Evolutionary conservation across 2,113 vertebrate genomes (phyloP), one percentile per base, ranked within the genome.

Genomic region (Phyllostomus discolor): DNA sequence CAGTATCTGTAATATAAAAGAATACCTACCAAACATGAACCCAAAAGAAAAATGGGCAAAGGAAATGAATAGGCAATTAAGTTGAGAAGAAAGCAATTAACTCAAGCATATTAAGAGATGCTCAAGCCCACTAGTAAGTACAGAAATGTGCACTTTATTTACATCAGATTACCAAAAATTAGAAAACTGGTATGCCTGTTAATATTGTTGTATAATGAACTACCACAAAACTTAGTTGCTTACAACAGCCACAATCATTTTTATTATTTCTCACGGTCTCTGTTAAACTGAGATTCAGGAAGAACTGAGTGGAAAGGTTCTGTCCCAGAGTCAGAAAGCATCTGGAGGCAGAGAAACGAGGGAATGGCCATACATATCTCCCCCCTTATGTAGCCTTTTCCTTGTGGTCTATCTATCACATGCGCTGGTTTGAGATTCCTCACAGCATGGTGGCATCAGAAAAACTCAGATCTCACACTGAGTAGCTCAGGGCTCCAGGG

Each of bases 41-140:
- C 4, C 10, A 41, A 12, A 41, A 75, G 67, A 81, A 93, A 90
- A 89, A n/a, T 67, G 11, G 62, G 35, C 9, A 82, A 73, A 72
- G 35, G 26, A 90, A 95, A 78, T 84, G 43, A 95, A 85, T 19
- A 94, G n/a, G 33, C 22, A 91, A 90, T 76, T 92, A 87, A 86
- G 19, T 94, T 35, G 84, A 82, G 24, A 94, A 81, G 62, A 78
- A 93, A 95, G 59, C 54, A 81, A 75, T 73, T 87, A 87, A 79
- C 22, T 31, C 38, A 83, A 64, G 79, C 69, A 87, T 79, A 90
- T 76, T 78, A n/a, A 73, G 43, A 95, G 46, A 94, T 82, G 33
- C 59, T 91, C 8, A 88, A 64, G 57, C 31, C 89, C 46, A 46
- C 48, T 59, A 66, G 57, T 70, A 91, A 81, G 82, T 81, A 93